Percentiles rank a stretch among this genome's conserved stretches.
phyloP scores from a whole-genome alignment of 1,140 invertebrate genomes.

The Adelges cooleyi region DNA sequence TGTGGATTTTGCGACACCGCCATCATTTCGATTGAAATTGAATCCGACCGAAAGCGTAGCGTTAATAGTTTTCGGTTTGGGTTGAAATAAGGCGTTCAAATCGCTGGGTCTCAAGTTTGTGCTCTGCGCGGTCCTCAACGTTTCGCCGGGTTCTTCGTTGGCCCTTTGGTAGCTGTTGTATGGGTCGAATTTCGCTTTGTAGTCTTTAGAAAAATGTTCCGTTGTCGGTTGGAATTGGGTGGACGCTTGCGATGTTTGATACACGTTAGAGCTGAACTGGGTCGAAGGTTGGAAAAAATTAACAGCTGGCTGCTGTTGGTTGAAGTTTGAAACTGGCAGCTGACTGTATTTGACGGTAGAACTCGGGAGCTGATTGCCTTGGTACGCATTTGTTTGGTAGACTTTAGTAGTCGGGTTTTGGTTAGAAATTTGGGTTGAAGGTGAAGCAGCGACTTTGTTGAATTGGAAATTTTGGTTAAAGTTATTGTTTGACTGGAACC shows the following conservation, averaged over 20 bases:
- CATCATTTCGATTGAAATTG: slow-evolving; percentile 31
- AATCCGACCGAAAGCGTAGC: slow-evolving; percentile 32
- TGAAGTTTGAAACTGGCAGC: background rate
- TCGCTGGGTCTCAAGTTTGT: slow-evolving; percentile 34
- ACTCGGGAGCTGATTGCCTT: background rate
- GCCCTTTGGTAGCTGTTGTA: slow-evolving; percentile 30
- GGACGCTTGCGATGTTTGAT: background rate
- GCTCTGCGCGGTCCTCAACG: slow-evolving; percentile 34
- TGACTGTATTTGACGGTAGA: background rate
- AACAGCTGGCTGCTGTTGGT: background rate
- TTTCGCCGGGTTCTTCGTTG: slow-evolving; percentile 33
- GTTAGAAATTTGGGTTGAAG: slow-evolving; percentile 29
- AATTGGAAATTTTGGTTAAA: background rate
- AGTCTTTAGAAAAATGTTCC: slow-evolving; percentile 17
- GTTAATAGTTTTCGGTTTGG: slow-evolving; percentile 31
- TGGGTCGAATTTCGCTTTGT: slow-evolving; percentile 30
- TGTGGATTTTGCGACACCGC: background rate
- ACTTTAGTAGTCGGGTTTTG: slow-evolving; percentile 34
- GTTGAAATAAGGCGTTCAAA: slow-evolving; percentile 32
- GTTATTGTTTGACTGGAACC: background rate
- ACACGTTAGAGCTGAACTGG: background rate
- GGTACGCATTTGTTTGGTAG: slow-evolving; percentile 30
- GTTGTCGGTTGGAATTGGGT: slow-evolving; percentile 10
- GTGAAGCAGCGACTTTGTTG: background rate
- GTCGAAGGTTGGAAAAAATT: slow-evolving; percentile 6